Base-by-base conservation (phyloP, 1,140 invertebrate species). In the Lordiphosa clarofinis region DNA sequence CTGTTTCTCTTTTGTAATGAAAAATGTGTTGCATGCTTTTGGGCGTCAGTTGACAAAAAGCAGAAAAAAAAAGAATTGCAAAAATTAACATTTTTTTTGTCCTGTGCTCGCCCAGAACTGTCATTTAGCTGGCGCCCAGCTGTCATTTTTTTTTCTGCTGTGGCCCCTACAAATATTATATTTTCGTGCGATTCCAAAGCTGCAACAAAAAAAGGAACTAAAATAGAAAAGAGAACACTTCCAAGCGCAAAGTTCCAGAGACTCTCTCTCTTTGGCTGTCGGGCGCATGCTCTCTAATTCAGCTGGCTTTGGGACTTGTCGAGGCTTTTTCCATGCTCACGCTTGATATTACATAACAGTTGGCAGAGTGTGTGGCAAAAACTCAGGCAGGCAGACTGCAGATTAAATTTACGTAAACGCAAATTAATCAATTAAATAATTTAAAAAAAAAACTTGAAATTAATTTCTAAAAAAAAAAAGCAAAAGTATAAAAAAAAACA, bases 281-380 rank as follows among this genome's bases (percentile, higher is more conserved):
- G 13, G 11, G 66, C 76, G 76, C 76, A 82, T 35, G 73, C 59
- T 38, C 56, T 7, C 33, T 9, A 10, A 39, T 35, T 40, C 47
- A 36, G 33, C 40, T 36, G 40, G 40, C 31, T 44, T 28, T 28
- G 24, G 44, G 50, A 56, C 56, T 64, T 72, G 42, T 62, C 55
- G 65, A 75, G 61, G 67, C 57, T 69, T 71, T 82, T 82, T 75
- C 54, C 48, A 61, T 38, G 68, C 68, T 68, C 58, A 53, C 52
- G 65, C 57, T 84, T 39, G 56, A 84, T 57, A 84, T 84, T 84
- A 84, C 78, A 84, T 84, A 84, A 84, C 78, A 78, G 69, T 84
- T 84, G 78, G 78, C 65, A 73, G 79, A 73, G 73, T 76, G 76
- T 81, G 69, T 84, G 78, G 61, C 64, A 60, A n/a, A 28, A 48